A percentile compares a stretch with the other conserved stretches of the same genome.
phyloP scores from a whole-genome alignment of 2,113 vertebrate genomes.

The Nothoprocta perdicaria region DNA sequence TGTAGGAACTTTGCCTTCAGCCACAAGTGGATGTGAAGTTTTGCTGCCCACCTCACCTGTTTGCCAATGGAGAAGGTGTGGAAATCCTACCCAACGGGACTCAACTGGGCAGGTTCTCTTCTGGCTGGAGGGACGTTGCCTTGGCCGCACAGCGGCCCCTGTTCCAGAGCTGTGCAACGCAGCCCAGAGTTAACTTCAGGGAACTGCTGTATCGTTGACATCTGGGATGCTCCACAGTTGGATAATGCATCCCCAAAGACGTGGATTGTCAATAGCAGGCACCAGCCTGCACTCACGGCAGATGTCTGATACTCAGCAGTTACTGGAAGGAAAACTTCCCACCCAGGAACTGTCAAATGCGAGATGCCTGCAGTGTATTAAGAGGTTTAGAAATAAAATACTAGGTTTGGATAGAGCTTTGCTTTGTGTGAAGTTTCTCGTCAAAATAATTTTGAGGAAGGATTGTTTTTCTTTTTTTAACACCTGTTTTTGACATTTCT shows the following conservation, averaged over 20 bases:
- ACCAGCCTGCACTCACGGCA: neutral
- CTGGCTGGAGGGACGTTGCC: neutral
- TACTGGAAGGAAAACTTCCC: slow-evolving; percentile 31
- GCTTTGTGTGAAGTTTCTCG: slow-evolving; percentile 3
- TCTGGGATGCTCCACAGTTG: neutral
- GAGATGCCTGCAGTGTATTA: slow-evolving; percentile 12
- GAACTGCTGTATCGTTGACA: too few species aligned
- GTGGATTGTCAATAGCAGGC: neutral
- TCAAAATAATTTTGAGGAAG: slow-evolving; percentile 57
- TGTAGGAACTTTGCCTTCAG: neutral
- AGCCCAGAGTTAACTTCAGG: neutral
- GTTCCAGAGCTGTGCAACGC: neutral
- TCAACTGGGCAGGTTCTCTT: neutral
- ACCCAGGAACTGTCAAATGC: slow-evolving; percentile 44
- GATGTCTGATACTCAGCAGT: neutral
- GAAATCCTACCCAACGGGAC: neutral
- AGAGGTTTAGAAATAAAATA: slow-evolving; percentile 56
- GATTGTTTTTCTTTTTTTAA: slow-evolving; percentile 45
- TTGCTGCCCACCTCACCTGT: neutral
- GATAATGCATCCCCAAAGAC: neutral
- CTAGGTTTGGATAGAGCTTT: slow-evolving; percentile 14
- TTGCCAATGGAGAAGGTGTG: neutral
- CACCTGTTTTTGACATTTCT: slow-evolving; percentile 49
- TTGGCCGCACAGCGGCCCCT: neutral
- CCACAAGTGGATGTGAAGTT: neutral